phyloP scores from a whole-genome alignment of 2,113 vertebrate genomes.

The Boulengeromyrus knoepffleri region DNA sequence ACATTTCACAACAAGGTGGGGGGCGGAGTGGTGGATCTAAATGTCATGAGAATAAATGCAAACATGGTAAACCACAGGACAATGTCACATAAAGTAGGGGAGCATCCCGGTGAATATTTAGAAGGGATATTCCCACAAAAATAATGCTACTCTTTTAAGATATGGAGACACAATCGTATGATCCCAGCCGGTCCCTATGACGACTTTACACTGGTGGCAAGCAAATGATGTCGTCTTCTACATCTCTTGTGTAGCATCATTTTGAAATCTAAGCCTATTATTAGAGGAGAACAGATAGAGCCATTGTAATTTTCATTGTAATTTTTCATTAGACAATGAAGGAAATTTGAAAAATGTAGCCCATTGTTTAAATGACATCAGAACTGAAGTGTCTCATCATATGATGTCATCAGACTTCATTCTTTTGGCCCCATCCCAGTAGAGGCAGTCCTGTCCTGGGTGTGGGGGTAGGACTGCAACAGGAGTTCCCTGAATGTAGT shows the following conservation, averaged over 20 bases:
- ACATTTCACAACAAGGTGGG: neutral
- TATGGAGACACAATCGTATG: neutral
- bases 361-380: conserved; percentile 19
- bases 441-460: neutral
- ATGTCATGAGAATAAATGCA: neutral
- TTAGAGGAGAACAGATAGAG: conserved; percentile 2
- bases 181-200: neutral
- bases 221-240: neutral
- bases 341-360: neutral
- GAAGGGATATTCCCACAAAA: neutral
- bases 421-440: neutral
- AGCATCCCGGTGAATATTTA: neutral
- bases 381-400: neutral
- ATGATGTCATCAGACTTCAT: conserved; percentile 13
- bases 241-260: neutral
- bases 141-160: neutral
- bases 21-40: neutral
- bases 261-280: conserved; percentile 9
- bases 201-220: neutral
- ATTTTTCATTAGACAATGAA: conserved; percentile 12
- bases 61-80: neutral
- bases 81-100: neutral
- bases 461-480: neutral
- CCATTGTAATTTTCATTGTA: conserved; percentile 1
- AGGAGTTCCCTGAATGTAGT: neutral